Percentiles rank a stretch among this genome's conserved stretches.
Conservation (phyloP, 2,888 invertebrate species). For the Onchidella celtica region DNA sequence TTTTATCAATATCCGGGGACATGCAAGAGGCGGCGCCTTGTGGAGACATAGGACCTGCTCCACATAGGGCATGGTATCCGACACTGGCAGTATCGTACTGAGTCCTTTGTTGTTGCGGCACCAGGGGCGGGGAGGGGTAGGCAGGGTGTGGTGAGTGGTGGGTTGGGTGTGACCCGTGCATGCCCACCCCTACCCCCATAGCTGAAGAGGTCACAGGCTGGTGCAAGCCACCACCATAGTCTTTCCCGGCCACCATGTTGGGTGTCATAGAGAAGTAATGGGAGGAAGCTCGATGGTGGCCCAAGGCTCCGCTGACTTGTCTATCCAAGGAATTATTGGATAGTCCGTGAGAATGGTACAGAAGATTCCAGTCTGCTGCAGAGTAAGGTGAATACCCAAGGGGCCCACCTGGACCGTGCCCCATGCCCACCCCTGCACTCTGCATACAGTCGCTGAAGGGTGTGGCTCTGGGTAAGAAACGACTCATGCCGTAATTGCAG, state of each 20-base stretch:
- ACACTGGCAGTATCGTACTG: constrained; percentile 41
- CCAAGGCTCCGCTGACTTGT: constrained; percentile 29
- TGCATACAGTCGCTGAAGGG: constrained; percentile 55
- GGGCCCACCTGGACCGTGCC: constrained; percentile 26
- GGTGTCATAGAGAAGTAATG: constrained; percentile 48
- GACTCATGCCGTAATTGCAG: constrained; percentile 51
- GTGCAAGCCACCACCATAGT: constrained; percentile 35
- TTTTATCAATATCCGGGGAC: constrained; percentile 54
- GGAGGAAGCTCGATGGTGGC: constrained; percentile 39
- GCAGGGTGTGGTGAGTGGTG: constrained; percentile 41
- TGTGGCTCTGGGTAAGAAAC: constrained; percentile 48
- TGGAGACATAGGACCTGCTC: constrained; percentile 45
- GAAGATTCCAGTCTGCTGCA: constrained; percentile 49
- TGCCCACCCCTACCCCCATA: constrained; percentile 18
- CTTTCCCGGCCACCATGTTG: constrained; percentile 33
- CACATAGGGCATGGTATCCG: constrained; percentile 51
- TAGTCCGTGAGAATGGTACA: constrained; percentile 50
- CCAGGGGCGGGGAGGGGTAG: constrained; percentile 40
- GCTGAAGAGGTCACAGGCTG: constrained; percentile 22
- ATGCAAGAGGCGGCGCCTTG: constrained; percentile 49
- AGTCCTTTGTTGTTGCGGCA: constrained; percentile 24
- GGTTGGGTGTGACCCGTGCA: constrained; percentile 39
- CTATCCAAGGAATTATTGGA: constrained; percentile 38
- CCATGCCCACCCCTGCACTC: constrained; percentile 43
- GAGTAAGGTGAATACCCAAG: constrained; percentile 50